These are phyloP conservation scores for Sitodiplosis mosellana DNA, from an alignment of 1,140 invertebrate species.

Conservation along the genomic window DNA sequence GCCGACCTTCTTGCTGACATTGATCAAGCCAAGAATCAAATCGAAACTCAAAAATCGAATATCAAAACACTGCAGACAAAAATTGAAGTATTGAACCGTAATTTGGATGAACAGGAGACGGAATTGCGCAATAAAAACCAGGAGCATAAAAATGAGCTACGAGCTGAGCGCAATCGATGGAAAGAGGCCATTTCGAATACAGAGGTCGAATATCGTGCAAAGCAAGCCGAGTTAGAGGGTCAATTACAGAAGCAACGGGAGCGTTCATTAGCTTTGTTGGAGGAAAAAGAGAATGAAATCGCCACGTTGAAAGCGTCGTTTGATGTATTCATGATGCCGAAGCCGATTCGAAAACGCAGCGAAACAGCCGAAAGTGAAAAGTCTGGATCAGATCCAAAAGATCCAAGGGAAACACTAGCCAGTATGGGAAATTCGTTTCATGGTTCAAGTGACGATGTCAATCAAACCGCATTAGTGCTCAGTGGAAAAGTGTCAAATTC, in stretches of 20 bases:
- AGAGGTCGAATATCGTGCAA: conserved; percentile 33
- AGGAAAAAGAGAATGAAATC: conserved; percentile 68
- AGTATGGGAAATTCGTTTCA: background rate
- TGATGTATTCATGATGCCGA: conserved; percentile 28
- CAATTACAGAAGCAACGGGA: conserved; percentile 62
- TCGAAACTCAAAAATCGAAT: conserved; percentile 33
- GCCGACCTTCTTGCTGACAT: conserved; percentile 23
- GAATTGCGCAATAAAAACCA: conserved; percentile 32
- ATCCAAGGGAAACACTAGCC: background rate
- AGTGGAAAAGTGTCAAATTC: background rate
- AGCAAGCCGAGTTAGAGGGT: conserved; percentile 43
- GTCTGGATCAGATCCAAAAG: conserved; percentile 4
- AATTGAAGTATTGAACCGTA: conserved; percentile 36
- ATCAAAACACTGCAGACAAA: conserved; percentile 43
- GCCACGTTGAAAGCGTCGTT: conserved; percentile 39
- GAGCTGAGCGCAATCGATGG: conserved; percentile 33
- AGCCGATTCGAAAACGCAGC: background rate
- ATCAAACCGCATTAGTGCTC: background rate
- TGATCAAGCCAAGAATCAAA: conserved; percentile 24
- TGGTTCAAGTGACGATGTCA: background rate
- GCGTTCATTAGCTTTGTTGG: conserved; percentile 50
- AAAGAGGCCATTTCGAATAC: conserved; percentile 33
- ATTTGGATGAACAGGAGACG: conserved; percentile 36
- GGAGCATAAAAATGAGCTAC: conserved; percentile 25
- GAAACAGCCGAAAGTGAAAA: conserved; percentile 9